Base-by-base conservation (phyloP, 2,888 invertebrate genomes). In the Hipparchia sbordonii region DNA sequence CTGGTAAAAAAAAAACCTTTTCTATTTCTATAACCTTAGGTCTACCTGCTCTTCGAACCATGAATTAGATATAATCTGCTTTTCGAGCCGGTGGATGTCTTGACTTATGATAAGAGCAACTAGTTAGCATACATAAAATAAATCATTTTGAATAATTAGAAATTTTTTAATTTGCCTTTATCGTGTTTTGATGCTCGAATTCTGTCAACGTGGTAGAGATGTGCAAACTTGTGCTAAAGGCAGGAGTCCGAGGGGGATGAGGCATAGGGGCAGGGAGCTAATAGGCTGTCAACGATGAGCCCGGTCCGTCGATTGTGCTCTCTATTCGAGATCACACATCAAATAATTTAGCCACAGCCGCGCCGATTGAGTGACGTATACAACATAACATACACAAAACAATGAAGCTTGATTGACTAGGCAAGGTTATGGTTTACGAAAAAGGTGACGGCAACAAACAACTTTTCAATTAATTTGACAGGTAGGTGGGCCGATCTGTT, bases 231-330 rank as follows among this genome's bases (percentile, higher is more conserved):
- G 1, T 39, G 39, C 39, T 39, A 39, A 39, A 5, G 2, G 39
- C 39, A 4, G 39, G 39, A 4, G 39, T 82, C 82, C 78, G 82
- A 81, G 82, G 74, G 67, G 79, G 81, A 77, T 79, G 76, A 78
- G 77, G 79, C 67, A 72, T 81, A 81, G 82, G 87, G 88, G 85
- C 82, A 85, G 75, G 82, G 80, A 87, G 88, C 87, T 93, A 93
- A 93, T 93, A 93, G 93, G 90, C 85, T 93, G 93, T 93, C 93
- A 92, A 86, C 87, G 86, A 87, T 86, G 89, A 89, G 89, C 84
- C 86, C 89, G 86, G 87, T 85, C 83, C 77, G 77, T 77, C 66
- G 60, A 74, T 73, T 70, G 63, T 73, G 56, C 70, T 74, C 75
- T 76, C 67, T 66, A 72, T 72, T 74, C 68, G 76, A 71, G 69